phyloP scores from a whole-genome alignment of 37 sponge, comb jelly and placozoan genomes.

The Corticium candelabrum region DNA sequence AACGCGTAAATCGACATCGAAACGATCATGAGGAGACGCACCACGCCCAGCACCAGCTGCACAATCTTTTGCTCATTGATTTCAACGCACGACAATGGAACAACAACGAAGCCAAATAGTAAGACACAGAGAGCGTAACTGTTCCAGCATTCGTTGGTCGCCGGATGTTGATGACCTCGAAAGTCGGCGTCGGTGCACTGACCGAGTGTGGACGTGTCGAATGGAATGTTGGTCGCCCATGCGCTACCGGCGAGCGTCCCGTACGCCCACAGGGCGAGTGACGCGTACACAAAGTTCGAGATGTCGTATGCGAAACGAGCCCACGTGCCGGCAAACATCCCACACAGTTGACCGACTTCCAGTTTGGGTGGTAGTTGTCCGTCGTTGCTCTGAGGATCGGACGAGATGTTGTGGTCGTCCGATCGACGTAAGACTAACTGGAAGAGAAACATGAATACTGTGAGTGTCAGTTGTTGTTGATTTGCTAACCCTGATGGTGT shows the following conservation, averaged over 20 bases:
- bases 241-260: constrained; percentile 74
- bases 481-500: too few relatives aligned
- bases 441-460: too few relatives aligned
- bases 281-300: constrained; percentile 49
- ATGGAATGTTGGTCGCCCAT: constrained; percentile 75
- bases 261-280: constrained; percentile 47
- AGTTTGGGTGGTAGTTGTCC: constrained; percentile 40
- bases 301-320: constrained; percentile 44
- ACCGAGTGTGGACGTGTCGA: constrained; percentile 22
- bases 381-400: constrained; percentile 7
- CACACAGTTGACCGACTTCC: constrained; percentile 60
- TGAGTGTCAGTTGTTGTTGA: too few relatives aligned
- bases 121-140: constrained; percentile 62
- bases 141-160: constrained; percentile 25
- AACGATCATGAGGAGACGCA: constrained; percentile 50
- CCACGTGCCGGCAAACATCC: constrained; percentile 42
- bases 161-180: constrained; percentile 28
- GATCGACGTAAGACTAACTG: too few relatives aligned
- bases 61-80: constrained; percentile 74
- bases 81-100: constrained; percentile 45
- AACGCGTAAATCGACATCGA: constrained; percentile 51
- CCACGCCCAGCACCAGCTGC: constrained; percentile 57
- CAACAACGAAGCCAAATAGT: constrained; percentile 54
- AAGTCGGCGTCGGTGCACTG: constrained; percentile 54
- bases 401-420: too few relatives aligned